Conservation (phyloP, 1,140 invertebrate species). For the Drosophila pachea region DNA sequence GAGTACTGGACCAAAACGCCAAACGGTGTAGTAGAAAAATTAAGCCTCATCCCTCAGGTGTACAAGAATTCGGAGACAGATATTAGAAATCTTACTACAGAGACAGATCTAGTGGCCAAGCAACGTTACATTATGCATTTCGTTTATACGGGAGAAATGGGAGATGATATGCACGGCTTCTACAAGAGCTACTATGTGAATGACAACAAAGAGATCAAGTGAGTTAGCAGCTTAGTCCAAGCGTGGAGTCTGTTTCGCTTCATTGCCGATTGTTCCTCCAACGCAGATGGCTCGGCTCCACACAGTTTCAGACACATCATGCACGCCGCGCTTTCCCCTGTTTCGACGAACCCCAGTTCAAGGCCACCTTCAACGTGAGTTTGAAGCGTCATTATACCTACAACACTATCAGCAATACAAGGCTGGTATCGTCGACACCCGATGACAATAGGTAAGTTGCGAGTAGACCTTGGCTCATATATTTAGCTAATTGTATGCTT, state of each 20-base stretch:
- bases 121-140: constrained; percentile 79
- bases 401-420: constrained; percentile 61
- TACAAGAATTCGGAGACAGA: constrained; percentile 36
- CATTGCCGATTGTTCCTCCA: not conserved
- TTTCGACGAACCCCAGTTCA: constrained; percentile 93
- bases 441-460: constrained; percentile 48
- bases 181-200: constrained; percentile 88
- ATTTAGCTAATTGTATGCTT: not conserved
- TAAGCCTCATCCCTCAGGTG: not conserved
- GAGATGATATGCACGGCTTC: constrained; percentile 86
- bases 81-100: constrained; percentile 73
- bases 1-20: constrained; percentile 58
- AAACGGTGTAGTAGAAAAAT: not conserved
- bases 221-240: constrained; percentile 19
- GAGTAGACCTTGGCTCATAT: rapidly evolving
- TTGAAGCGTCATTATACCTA: constrained; percentile 79
- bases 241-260: not conserved
- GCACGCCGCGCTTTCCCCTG: constrained; percentile 92
- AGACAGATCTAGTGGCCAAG: constrained; percentile 57
- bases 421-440: constrained; percentile 28
- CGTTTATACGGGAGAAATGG: constrained; percentile 80
- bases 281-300: constrained; percentile 83
- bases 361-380: constrained; percentile 86
- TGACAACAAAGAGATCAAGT: constrained; percentile 75
- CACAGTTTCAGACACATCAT: constrained; percentile 90